Conservation (phyloP, 2,113 vertebrate genomes). For the Mus pahari region DNA sequence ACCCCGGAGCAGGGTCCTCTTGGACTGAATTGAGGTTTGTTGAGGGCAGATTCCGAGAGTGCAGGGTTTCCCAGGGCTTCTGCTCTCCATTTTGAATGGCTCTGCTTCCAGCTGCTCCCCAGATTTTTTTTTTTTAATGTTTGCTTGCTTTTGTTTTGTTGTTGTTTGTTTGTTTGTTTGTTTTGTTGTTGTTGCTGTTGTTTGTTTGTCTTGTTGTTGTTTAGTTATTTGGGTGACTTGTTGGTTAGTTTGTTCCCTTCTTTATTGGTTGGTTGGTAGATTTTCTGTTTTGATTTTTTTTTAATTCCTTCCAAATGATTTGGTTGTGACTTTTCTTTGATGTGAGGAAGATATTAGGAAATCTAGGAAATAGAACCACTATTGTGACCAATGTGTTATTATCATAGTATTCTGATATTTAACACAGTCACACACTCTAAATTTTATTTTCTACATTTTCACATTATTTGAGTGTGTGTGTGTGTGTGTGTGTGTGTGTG, state of each 20-base stretch:
- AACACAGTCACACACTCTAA: not conserved
- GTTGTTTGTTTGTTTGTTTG: not conserved
- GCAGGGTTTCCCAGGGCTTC: not conserved
- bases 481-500: not conserved
- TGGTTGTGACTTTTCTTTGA: not conserved
- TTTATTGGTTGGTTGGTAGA: no score
- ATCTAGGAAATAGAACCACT: not conserved
- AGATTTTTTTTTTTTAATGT: not conserved
- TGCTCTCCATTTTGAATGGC: rapidly evolving
- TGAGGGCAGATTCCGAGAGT: not conserved
- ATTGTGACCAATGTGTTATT: not conserved
- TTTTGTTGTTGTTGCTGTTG: not conserved
- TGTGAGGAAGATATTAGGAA: not conserved
- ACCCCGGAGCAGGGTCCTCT: not conserved
- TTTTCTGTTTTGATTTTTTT: not conserved
- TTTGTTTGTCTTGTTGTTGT: no score
- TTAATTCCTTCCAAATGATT: not conserved
- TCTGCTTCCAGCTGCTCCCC: not conserved
- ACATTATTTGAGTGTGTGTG: not conserved
- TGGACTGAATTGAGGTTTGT: rapidly evolving
- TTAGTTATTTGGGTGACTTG: no score
- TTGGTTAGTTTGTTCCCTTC: no score
- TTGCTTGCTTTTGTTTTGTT: not conserved
- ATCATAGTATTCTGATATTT: not conserved
- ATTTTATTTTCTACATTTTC: not conserved